A percentile compares a stretch with the other conserved stretches of the same genome.
phyloP scores from a whole-genome alignment of 2,888 invertebrate genomes.

The Megaustenia siamemsis region DNA sequence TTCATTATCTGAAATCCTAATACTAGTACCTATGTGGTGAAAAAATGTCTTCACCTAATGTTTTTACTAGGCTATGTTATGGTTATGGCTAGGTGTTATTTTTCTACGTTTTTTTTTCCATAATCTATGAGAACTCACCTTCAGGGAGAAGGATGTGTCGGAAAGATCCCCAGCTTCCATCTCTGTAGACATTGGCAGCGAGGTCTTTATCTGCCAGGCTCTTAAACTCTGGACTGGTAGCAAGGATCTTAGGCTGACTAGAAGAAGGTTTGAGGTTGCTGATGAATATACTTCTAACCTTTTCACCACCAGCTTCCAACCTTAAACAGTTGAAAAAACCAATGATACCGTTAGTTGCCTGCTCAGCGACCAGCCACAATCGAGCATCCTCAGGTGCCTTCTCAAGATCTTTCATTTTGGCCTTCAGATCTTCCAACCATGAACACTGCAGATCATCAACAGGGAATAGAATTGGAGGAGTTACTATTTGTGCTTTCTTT shows the following conservation, averaged over 20 bases:
- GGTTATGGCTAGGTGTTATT: too few species aligned
- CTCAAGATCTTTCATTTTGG: slow-evolving; percentile 83
- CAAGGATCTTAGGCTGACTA: slow-evolving; percentile 37
- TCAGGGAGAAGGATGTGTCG: slow-evolving; percentile 86
- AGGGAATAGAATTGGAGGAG: slow-evolving; percentile 58
- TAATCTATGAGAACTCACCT: slow-evolving; percentile 61
- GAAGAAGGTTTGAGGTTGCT: slow-evolving; percentile 70
- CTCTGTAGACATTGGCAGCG: slow-evolving; percentile 90
- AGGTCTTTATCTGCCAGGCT: slow-evolving; percentile 85
- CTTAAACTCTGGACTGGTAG: slow-evolving; percentile 58
- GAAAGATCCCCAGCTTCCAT: slow-evolving; percentile 91
- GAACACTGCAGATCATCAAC: slow-evolving; percentile 64
- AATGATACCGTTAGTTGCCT: slow-evolving; percentile 87
- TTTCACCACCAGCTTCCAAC: slow-evolving; percentile 90
- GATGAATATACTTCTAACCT: slow-evolving; percentile 85
- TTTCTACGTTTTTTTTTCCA: too few species aligned
- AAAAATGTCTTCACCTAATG: too few species aligned
- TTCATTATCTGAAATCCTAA: too few species aligned
- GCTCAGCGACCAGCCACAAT: slow-evolving; percentile 85
- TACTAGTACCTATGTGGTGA: too few species aligned
- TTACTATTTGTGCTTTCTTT: slow-evolving; percentile 75
- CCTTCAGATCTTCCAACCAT: slow-evolving; percentile 91
- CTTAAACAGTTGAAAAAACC: slow-evolving; percentile 95
- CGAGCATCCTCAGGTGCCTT: slow-evolving; percentile 82
- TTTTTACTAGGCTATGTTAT: too few species aligned